A percentile compares a stretch with the other conserved stretches of the same genome.
These are phyloP conservation scores for Rhinolophus sinicus DNA, from an alignment of 2,113 vertebrate genomes.

Conservation along the genomic window DNA sequence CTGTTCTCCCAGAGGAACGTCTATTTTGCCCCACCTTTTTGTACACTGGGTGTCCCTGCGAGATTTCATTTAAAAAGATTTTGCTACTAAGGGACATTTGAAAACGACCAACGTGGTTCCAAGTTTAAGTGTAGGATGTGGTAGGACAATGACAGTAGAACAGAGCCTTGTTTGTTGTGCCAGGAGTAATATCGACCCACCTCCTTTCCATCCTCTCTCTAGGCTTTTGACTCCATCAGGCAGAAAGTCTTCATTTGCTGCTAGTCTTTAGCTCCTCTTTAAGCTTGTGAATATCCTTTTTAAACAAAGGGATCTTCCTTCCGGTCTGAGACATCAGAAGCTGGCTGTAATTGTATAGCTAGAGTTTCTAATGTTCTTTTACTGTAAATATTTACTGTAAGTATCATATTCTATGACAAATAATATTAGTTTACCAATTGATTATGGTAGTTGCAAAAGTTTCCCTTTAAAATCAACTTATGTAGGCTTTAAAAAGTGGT, in stretches of 20 bases:
- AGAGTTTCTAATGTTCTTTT: neutral
- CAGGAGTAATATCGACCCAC: neutral
- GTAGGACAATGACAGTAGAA: neutral
- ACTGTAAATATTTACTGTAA: neutral
- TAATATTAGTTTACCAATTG: neutral
- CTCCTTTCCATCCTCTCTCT: neutral
- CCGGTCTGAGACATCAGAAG: neutral
- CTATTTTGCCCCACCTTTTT: neutral
- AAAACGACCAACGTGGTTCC: neutral
- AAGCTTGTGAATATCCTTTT: neutral
- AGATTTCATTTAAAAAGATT: neutral
- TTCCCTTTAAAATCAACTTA: constrained; percentile 7
- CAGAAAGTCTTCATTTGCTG: neutral
- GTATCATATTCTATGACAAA: neutral
- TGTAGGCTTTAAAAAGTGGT: neutral
- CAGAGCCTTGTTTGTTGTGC: neutral
- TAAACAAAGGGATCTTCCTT: neutral
- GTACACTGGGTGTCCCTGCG: neutral
- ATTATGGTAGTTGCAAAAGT: neutral
- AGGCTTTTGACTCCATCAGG: neutral
- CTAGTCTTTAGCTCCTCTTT: neutral
- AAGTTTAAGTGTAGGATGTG: neutral
- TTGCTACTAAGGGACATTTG: neutral
- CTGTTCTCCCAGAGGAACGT: neutral
- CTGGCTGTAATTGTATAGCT: neutral